phyloP scores from a whole-genome alignment of 2,797 vertebrate species.

The Falco naumanni region DNA sequence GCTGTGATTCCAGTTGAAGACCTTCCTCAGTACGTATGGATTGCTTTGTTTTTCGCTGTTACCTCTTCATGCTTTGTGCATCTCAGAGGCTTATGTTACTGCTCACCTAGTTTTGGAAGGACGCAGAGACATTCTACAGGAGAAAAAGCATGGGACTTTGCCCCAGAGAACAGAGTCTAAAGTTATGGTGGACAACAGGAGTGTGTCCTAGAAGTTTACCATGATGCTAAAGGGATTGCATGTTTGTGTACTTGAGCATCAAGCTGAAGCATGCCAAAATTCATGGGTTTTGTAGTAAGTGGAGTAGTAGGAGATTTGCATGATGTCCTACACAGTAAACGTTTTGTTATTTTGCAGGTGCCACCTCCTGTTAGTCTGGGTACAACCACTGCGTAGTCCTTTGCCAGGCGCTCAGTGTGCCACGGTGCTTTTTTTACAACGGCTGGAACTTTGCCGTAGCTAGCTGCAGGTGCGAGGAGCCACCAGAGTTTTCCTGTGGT shows the following conservation, averaged over 20 bases:
- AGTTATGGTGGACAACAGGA: background rate
- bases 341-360: background rate
- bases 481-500: background rate
- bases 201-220: background rate
- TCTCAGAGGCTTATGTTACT: background rate
- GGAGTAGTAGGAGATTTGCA: background rate
- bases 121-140: background rate
- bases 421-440: accelerated
- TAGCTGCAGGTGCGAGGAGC: background rate
- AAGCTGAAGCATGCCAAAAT: background rate
- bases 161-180: background rate
- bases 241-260: background rate
- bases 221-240: accelerated
- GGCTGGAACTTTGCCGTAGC: background rate
- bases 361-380: background rate
- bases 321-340: background rate
- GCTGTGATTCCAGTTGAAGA: slow-evolving; percentile 87
- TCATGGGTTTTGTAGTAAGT: background rate
- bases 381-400: too few species aligned
- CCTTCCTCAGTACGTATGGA: slow-evolving; percentile 85
- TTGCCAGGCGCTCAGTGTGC: background rate
- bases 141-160: background rate
- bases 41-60: background rate
- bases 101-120: background rate
- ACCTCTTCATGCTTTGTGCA: background rate